Base-by-base conservation (phyloP, 2,888 invertebrate species). In the Zelleria hepariella region DNA sequence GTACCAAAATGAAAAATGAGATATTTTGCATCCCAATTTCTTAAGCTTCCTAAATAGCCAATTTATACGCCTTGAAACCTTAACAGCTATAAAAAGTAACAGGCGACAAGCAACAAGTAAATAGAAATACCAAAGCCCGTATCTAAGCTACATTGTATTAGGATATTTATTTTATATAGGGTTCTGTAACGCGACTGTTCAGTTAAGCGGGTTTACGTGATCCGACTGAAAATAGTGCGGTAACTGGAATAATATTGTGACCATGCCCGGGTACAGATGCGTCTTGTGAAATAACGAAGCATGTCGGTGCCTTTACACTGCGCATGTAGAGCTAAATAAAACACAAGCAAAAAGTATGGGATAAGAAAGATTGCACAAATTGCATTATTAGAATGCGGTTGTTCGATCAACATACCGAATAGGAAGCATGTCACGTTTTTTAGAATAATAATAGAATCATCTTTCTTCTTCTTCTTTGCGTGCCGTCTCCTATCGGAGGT, bases 211-310 rank as follows among this genome's bases (percentile, higher is more conserved):
- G n/a, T 15, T 23, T 53, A 53, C 53, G 53, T 53, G 53, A 24
- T n/a, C 25, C 23, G 53, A n/a, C 6, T 25, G 25, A 10, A 15
- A 25, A 25, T 23, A n/a, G 53, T n/a, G n/a, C 15, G 10, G 24
- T n/a, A 53, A 53, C 21, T 25, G 25, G 53, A 53, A 23, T 53
- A 53, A 53, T 53, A 53, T 23, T 53, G 53, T 53, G 53, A 53
- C 25, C 53, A 53, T 53, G 53, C 53, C 53, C 23, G n/a, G 25
- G 20, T 20, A 51, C 53, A 53, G 53, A 53, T 53, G 53, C 24
- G 20, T 10, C 53, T 42, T 42, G 32, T 53, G 23, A 53, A 53
- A 25, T 53, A 53, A 53, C 32, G n/a, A n/a, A 42, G 32, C 15
- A 42, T 10, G 32, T 15, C 32, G 32, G 32, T 32, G 32, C 10